Evolutionary conservation across 1,140 invertebrate species (phyloP).

Genomic region (Doryteuthis pealeii): DNA sequence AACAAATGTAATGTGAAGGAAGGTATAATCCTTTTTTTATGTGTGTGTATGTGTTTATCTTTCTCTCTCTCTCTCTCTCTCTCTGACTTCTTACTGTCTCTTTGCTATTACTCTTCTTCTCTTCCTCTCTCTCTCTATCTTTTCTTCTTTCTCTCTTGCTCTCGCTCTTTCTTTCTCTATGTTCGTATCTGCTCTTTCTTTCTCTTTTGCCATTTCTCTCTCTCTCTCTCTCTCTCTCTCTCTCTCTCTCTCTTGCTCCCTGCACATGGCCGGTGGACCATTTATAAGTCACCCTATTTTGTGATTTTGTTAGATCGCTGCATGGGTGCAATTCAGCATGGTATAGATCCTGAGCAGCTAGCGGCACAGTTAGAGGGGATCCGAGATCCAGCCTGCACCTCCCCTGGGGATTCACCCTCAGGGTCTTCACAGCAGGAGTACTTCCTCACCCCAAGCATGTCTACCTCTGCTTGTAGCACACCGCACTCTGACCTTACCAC

Average conservation of each 20-base stretch:
- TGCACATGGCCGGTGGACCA: neutral
- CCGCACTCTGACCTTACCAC: conserved; percentile 47
- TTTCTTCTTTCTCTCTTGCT: neutral
- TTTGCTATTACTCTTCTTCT: no score
- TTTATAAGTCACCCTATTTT: neutral
- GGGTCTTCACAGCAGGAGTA: conserved; percentile 11
- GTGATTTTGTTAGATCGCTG: conserved; percentile 25
- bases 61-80: no score
- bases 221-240: neutral
- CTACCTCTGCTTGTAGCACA: conserved; percentile 50
- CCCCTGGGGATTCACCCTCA: conserved; percentile 13
- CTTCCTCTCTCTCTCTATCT: neutral
- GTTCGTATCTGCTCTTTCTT: neutral
- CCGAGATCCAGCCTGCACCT: conserved; percentile 49
- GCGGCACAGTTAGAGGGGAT: conserved; percentile 53
- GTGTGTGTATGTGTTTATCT: neutral
- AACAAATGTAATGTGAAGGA: no score
- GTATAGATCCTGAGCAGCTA: conserved; percentile 49
- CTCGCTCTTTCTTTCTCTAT: neutral
- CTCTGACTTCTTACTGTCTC: no score
- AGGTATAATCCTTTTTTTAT: no score
- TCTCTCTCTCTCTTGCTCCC: no score
- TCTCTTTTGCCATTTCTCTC: neutral
- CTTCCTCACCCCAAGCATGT: conserved; percentile 48
- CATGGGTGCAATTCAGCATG: conserved; percentile 26